Evolutionary conservation across 2,888 invertebrate genomes (phyloP).

Genomic region (Tryphoninae sp.): DNA sequence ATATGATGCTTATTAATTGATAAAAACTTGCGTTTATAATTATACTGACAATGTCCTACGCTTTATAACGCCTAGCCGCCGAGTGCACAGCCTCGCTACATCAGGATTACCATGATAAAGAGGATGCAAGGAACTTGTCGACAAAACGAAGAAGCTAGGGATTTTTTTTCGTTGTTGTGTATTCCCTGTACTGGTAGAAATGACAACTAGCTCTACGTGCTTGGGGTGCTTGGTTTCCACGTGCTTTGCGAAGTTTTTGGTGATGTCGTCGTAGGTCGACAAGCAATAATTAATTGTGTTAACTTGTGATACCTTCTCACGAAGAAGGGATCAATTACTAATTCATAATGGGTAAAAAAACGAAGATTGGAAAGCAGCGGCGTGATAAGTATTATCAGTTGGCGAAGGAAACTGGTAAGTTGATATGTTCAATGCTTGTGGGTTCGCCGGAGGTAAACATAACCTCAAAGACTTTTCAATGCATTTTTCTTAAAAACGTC

Average conservation of each 20-base stretch:
- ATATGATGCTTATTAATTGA: conserved; percentile 15
- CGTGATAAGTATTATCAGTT: conserved; percentile 99
- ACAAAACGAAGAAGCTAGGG: conserved; percentile 19
- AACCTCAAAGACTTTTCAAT: background rate
- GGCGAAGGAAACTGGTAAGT: conserved; percentile 97
- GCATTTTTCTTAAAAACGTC: background rate
- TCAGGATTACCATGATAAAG: conserved; percentile 20
- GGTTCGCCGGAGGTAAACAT: background rate
- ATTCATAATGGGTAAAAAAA: conserved; percentile 94
- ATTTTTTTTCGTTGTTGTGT: conserved; percentile 1
- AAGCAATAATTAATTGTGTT: background rate
- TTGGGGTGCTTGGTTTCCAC: conserved; percentile 3
- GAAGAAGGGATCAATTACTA: conserved; percentile 29
- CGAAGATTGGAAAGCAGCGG: conserved; percentile 98
- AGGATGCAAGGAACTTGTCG: background rate
- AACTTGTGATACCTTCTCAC: conserved; percentile 28
- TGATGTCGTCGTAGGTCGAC: conserved; percentile 1
- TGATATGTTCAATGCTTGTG: background rate
- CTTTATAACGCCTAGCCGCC: conserved; percentile 56
- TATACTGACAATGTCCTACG: conserved; percentile 54
- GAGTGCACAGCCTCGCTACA: conserved; percentile 26
- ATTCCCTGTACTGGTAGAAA: conserved; percentile 30
- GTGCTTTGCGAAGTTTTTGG: background rate
- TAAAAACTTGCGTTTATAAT: conserved; percentile 48
- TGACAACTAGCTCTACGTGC: conserved; percentile 43